Evolutionary conservation across 2,113 vertebrate species (phyloP).

Genomic region (Podiceps cristatus): DNA sequence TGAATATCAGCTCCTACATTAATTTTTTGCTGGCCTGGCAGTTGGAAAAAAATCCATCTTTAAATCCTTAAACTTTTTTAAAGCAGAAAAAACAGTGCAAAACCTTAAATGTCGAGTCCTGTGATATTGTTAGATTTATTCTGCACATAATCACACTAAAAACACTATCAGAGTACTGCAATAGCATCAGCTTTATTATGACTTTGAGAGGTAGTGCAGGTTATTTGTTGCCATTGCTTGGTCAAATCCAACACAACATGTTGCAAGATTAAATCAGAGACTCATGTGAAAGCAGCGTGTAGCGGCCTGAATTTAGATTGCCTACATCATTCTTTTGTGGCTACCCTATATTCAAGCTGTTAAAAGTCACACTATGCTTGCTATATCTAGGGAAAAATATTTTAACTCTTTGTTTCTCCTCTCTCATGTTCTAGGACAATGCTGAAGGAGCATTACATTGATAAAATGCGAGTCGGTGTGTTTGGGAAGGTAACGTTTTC

Average conservation of each 20-base stretch:
- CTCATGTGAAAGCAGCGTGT: neutral
- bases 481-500: conserved; percentile 90
- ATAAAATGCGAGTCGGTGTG: conserved; percentile 87
- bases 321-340: neutral
- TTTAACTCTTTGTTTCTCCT: neutral
- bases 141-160: neutral
- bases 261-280: neutral
- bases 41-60: neutral
- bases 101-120: neutral
- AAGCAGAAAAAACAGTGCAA: neutral
- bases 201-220: neutral
- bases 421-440: conserved; percentile 77
- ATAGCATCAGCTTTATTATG: neutral
- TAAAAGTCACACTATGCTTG: neutral
- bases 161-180: neutral
- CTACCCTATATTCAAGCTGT: neutral
- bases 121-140: neutral
- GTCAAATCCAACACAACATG: neutral
- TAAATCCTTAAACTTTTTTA: neutral
- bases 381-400: neutral
- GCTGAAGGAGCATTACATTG: conserved; percentile 86
- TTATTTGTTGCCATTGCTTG: neutral
- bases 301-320: fast-evolving
- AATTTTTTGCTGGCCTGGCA: neutral
- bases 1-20: neutral